Evolutionary conservation across 2,797 vertebrate species (phyloP), one percentile per base, ranked within the genome.

Genomic region (Sardinella longiceps): DNA sequence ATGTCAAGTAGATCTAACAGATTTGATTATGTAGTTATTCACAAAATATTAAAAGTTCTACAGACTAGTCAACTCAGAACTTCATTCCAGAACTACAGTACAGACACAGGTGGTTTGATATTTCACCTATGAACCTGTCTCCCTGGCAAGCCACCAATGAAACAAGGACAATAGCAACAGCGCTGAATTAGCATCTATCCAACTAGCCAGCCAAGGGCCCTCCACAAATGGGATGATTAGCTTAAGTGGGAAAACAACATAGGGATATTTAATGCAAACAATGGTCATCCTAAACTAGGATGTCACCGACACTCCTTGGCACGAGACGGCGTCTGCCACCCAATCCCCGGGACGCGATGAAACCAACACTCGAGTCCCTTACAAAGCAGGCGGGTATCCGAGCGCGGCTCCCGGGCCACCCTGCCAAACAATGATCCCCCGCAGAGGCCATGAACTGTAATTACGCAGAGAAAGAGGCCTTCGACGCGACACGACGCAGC

Each of bases 381-480:
- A 87, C 93, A 94, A 91, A 90, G 89, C 90, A 90, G 85, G 88
- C 88, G 85, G 28, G 95, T 87, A 74, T 82, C 82, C 23, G 30
- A 82, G 85, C 84, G 37, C 84, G 89, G 0, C 43, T 89, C 84
- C 90, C 91, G 90, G 90, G 90, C 93, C 90, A 90, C 85, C 15
- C 48, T 50, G 37, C 66, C 81, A 81, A 60, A 82, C 82, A 85
- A 63, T n/a, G 77, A 84, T 82, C 86, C 15, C 84, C 15, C 84
- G 84, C 53, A 84, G 60, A 81, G 50, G 83, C 60, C 50, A 20
- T 88, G 91, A 95, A 90, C 91, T 89, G 92, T 94, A 95, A 95
- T 95, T 93, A 93, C 82, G 90, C 89, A 93, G 91, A 92, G 91
- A 90, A 82, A 60, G 83, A 85, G 87, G 88, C 23, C 30, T 88